Evolutionary conservation across 2,888 invertebrate genomes (phyloP).

Genomic region (Catocala sponsa): DNA sequence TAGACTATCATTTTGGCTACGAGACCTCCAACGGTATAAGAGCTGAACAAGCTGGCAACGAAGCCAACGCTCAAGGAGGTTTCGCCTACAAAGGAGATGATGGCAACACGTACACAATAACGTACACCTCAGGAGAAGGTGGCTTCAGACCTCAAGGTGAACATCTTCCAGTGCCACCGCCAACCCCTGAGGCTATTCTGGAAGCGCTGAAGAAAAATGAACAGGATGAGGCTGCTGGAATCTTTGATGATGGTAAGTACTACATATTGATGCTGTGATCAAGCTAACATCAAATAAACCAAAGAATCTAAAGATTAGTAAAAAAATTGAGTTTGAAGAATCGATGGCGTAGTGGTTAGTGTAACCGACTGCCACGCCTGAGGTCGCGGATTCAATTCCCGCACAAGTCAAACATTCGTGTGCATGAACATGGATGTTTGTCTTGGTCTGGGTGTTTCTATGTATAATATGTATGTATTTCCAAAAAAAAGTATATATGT

Average conservation of each 20-base stretch:
- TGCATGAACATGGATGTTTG: too few relatives aligned
- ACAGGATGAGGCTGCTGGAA: constrained; percentile 86
- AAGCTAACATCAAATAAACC: too few relatives aligned
- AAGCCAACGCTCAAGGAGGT: constrained; percentile 76
- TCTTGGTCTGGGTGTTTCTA: too few relatives aligned
- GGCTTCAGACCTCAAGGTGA: constrained; percentile 87
- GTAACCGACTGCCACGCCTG: too few relatives aligned
- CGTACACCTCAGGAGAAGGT: constrained; percentile 86
- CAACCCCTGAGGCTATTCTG: constrained; percentile 87
- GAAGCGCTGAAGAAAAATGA: constrained; percentile 82
- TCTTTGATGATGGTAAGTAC: constrained; percentile 83
- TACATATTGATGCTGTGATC: background rate
- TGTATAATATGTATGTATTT: too few relatives aligned
- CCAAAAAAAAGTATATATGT: too few relatives aligned
- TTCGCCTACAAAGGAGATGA: constrained; percentile 89
- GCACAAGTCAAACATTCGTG: too few relatives aligned
- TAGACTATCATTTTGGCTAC: constrained; percentile 76
- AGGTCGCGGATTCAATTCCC: too few relatives aligned
- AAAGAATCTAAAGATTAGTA: too few relatives aligned
- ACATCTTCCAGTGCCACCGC: constrained; percentile 88
- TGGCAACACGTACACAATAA: constrained; percentile 84
- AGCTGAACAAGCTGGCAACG: constrained; percentile 73
- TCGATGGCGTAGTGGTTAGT: too few relatives aligned
- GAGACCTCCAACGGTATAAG: constrained; percentile 80
- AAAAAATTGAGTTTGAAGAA: too few relatives aligned